These are phyloP conservation scores for Lasioglossum pauxillum DNA, from an alignment of 2,888 invertebrate species.

Conservation along the genomic window DNA sequence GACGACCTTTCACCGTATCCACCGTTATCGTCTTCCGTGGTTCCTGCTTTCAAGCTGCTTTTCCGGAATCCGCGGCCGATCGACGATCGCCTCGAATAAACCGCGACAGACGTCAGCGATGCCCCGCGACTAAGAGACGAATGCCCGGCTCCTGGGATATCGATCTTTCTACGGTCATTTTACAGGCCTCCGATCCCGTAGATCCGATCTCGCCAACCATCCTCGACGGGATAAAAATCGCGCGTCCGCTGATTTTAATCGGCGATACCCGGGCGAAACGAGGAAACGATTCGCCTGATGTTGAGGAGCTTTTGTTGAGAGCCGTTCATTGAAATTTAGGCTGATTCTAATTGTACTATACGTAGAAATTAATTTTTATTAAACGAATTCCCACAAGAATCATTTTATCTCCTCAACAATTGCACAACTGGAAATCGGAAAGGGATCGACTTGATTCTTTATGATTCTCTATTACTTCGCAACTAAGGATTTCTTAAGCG, in stretches of 20 bases:
- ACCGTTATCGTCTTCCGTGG: constrained; percentile 74
- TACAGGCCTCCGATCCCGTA: constrained; percentile 28
- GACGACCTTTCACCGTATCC: constrained; percentile 75
- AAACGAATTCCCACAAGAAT: background rate
- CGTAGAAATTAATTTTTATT: background rate
- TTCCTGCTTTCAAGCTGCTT: constrained; percentile 61
- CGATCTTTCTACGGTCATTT: constrained; percentile 57
- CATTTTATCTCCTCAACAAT: background rate
- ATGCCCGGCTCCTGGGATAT: constrained; percentile 42
- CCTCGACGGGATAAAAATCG: constrained; percentile 51
- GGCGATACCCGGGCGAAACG: background rate
- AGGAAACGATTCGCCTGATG: background rate
- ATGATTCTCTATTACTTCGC: background rate
- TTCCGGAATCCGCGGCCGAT: constrained; percentile 69
- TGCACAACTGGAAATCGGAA: background rate
- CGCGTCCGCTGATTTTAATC: constrained; percentile 14
- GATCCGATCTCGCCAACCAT: constrained; percentile 51
- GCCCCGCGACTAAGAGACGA: constrained; percentile 31
- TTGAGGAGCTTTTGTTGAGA: background rate
- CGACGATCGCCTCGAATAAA: constrained; percentile 57
- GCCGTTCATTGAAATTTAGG: background rate
- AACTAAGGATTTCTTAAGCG: background rate
- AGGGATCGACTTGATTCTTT: too few relatives aligned
- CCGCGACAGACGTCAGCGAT: constrained; percentile 39
- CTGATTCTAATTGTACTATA: too few relatives aligned